Percentiles rank a stretch among this genome's conserved stretches.
These are phyloP conservation scores for Agelastica alni DNA, from an alignment of 2,888 invertebrate genomes.

Conservation along the genomic window DNA sequence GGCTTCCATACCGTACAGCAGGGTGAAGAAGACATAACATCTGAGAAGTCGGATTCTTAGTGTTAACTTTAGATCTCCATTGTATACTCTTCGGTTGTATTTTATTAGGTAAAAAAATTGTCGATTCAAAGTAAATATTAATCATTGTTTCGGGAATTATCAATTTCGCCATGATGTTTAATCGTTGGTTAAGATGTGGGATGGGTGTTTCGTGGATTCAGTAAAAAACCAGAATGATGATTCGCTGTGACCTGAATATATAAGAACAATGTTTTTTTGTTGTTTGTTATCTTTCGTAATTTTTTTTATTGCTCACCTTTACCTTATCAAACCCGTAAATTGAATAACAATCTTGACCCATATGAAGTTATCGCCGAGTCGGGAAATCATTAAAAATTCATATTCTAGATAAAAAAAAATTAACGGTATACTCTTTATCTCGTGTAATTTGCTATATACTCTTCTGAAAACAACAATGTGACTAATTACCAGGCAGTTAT, in stretches of 20 bases:
- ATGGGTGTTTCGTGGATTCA: too few species aligned
- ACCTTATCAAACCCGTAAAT: slow-evolving; percentile 10
- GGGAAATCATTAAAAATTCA: slow-evolving; percentile 13
- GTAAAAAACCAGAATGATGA: background rate
- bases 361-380: slow-evolving; percentile 10
- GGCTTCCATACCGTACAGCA: too few species aligned
- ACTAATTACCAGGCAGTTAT: slow-evolving; percentile 3
- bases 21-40: too few species aligned
- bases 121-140: background rate
- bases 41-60: too few species aligned
- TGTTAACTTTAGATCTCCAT: too few species aligned
- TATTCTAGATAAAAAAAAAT: slow-evolving; percentile 7
- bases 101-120: background rate
- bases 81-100: background rate
- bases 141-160: background rate
- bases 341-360: slow-evolving; percentile 20
- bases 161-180: background rate
- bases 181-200: background rate
- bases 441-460: slow-evolving; percentile 9
- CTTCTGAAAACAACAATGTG: slow-evolving; percentile 5
- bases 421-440: slow-evolving; percentile 16
- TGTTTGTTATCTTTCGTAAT: slow-evolving; percentile 10
- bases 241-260: background rate
- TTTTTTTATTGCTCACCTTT: slow-evolving; percentile 11
- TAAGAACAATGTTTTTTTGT: background rate